Percentiles rank a stretch among this genome's conserved stretches.
These are phyloP conservation scores for Fregetta grallaria DNA, from an alignment of 2,113 vertebrate genomes.

Conservation along the genomic window DNA sequence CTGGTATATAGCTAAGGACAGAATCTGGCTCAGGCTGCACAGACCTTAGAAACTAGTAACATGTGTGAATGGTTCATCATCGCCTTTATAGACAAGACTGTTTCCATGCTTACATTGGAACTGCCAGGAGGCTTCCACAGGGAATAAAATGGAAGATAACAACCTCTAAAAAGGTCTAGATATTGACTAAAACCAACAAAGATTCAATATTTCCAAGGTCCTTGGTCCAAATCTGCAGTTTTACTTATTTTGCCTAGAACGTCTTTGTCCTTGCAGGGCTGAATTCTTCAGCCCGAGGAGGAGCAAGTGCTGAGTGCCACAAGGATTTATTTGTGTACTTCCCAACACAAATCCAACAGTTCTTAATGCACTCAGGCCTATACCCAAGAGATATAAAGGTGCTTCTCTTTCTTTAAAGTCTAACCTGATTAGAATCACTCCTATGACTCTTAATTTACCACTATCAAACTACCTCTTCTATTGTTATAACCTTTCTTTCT, in stretches of 20 bases:
- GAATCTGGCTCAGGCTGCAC: background rate
- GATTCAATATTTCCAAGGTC: background rate
- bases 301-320: background rate
- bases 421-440: conserved; percentile 42
- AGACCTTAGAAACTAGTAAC: background rate
- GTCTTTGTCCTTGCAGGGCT: background rate
- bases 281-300: background rate
- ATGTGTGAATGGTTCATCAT: background rate
- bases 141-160: background rate
- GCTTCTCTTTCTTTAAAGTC: conserved; percentile 38
- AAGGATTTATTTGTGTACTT: background rate
- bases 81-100: background rate
- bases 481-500: conserved; percentile 59
- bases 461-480: conserved; percentile 50
- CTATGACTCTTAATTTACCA: conserved; percentile 48
- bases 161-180: background rate
- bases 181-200: background rate
- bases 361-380: conserved; percentile 30
- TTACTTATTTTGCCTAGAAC: background rate
- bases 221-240: background rate
- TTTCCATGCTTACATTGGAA: background rate
- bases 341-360: background rate
- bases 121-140: background rate
- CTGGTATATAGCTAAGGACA: background rate
- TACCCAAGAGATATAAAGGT: conserved; percentile 3